Percentiles rank a stretch among this genome's conserved stretches.
Conservation (phyloP, 1,140 invertebrate species). For the Scaptomyza montana region DNA sequence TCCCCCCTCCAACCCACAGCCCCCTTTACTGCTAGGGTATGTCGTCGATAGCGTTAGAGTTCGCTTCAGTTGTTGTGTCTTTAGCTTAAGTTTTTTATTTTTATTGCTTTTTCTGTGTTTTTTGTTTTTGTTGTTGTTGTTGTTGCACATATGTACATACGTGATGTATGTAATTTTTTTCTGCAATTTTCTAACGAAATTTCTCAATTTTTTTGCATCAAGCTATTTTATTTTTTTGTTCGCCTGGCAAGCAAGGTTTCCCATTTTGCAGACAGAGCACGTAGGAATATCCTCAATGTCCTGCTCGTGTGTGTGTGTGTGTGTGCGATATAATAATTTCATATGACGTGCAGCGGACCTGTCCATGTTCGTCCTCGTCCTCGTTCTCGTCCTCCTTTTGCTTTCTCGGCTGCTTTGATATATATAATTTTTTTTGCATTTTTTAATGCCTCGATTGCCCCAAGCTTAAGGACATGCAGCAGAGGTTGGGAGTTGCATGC, state of each 20-base stretch:
- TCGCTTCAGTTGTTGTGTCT: slow-evolving; percentile 32
- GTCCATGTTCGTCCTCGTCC: not conserved
- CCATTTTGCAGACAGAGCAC: slow-evolving; percentile 72
- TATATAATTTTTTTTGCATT: slow-evolving; percentile 78
- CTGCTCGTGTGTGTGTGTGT: slow-evolving; percentile 23
- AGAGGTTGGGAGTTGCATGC: not conserved
- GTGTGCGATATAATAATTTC: slow-evolving; percentile 78
- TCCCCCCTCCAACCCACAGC: not conserved
- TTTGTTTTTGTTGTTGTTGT: slow-evolving; percentile 12
- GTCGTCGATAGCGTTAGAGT: slow-evolving; percentile 24
- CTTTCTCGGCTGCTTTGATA: slow-evolving; percentile 71
- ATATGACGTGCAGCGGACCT: slow-evolving; percentile 68
- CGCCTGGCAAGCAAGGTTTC: slow-evolving; percentile 54
- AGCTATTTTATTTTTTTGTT: slow-evolving; percentile 68
- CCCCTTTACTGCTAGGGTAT: not conserved
- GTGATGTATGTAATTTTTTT: slow-evolving; percentile 76
- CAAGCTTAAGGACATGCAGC: slow-evolving; percentile 21
- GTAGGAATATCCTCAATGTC: slow-evolving; percentile 74
- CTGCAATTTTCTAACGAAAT: slow-evolving; percentile 79
- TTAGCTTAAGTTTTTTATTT: slow-evolving; percentile 10
- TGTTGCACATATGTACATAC: slow-evolving; percentile 65
- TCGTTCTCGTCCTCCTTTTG: slow-evolving; percentile 18
- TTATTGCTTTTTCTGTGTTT: slow-evolving; percentile 5
- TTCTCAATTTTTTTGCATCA: slow-evolving; percentile 68
- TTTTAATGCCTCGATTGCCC: slow-evolving; percentile 79